phyloP scores from a whole-genome alignment of 2,888 invertebrate genomes.

The Amphimallon solstitiale region DNA sequence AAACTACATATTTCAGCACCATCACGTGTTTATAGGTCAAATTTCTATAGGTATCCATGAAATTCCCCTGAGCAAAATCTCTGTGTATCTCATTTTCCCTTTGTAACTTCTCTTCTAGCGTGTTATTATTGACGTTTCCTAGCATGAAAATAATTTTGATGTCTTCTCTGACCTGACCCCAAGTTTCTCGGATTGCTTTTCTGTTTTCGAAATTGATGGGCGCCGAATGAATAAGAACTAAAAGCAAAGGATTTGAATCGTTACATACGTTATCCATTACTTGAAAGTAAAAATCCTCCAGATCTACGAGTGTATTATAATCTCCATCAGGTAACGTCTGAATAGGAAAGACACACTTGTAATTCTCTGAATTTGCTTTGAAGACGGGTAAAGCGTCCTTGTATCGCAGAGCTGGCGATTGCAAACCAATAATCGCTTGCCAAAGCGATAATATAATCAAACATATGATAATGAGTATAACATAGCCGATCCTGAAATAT shows the following conservation, averaged over 20 bases:
- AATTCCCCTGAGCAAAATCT: slow-evolving; percentile 82
- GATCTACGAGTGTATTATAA: slow-evolving; percentile 65
- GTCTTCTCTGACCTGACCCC: slow-evolving; percentile 70
- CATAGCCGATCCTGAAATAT: slow-evolving; percentile 47
- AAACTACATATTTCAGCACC: slow-evolving; percentile 80
- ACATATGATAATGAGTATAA: slow-evolving; percentile 43
- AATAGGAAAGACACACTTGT: slow-evolving; percentile 47
- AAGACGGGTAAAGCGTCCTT: slow-evolving; percentile 42
- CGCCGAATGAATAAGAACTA: slow-evolving; percentile 77
- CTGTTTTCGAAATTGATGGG: slow-evolving; percentile 73
- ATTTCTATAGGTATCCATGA: slow-evolving; percentile 81
- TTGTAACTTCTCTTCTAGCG: slow-evolving; percentile 57
- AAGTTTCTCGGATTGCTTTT: slow-evolving; percentile 76
- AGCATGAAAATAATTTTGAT: slow-evolving; percentile 75
- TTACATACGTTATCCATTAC: slow-evolving; percentile 64
- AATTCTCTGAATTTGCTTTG: slow-evolving; percentile 48
- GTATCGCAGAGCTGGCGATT: background rate
- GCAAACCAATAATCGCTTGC: slow-evolving; percentile 40
- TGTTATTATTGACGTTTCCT: slow-evolving; percentile 65
- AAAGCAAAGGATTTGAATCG: slow-evolving; percentile 62
- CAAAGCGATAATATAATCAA: slow-evolving; percentile 46
- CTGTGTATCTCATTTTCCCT: slow-evolving; percentile 68
- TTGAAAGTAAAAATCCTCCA: slow-evolving; percentile 72
- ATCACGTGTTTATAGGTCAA: slow-evolving; percentile 87
- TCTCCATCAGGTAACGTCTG: slow-evolving; percentile 53